These are phyloP conservation scores for Notothenia rossii DNA, from an alignment of 2,113 vertebrate species.

Conservation along the genomic window DNA sequence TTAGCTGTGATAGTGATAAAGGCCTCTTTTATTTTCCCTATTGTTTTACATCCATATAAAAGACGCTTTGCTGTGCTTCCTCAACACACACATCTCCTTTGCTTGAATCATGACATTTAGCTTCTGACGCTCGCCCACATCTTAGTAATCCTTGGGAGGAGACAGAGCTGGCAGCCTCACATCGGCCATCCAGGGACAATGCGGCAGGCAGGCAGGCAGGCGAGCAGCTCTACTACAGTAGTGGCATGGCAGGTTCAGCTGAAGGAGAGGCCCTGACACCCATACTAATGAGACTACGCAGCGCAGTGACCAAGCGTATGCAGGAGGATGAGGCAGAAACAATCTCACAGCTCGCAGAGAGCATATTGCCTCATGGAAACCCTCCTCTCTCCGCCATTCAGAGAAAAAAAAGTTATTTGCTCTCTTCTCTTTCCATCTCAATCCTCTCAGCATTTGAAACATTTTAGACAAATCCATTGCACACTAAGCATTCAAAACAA, in stretches of 20 bases:
- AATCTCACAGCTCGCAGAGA: conserved; percentile 59
- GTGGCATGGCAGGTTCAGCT: conserved; percentile 81
- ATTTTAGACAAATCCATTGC: conserved; percentile 45
- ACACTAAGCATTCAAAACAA: conserved; percentile 32
- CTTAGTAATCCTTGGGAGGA: conserved; percentile 68
- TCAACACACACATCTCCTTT: conserved; percentile 33
- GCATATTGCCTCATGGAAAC: conserved; percentile 29
- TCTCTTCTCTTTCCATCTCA: conserved; percentile 42
- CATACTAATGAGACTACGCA: conserved; percentile 80
- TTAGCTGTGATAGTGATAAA: neutral
- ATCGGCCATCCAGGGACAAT: conserved; percentile 77
- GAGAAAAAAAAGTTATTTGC: conserved; percentile 28
- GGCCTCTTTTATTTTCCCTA: conserved; percentile 9
- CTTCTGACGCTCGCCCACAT: conserved; percentile 53
- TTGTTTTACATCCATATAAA: conserved; percentile 22
- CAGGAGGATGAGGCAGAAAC: conserved; percentile 60
- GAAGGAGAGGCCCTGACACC: conserved; percentile 78
- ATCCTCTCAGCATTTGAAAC: conserved; percentile 38
- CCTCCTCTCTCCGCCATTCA: conserved; percentile 21
- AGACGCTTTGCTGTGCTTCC: conserved; percentile 11
- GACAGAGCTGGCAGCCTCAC: conserved; percentile 63
- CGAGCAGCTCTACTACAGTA: conserved; percentile 74
- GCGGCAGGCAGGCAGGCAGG: conserved; percentile 77
- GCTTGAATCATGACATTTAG: conserved; percentile 51
- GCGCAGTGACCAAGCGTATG: conserved; percentile 65